A percentile compares a stretch with the other conserved stretches of the same genome.
These are phyloP conservation scores for Cantharis flavilabris DNA, from an alignment of 2,888 invertebrate genomes.

Conservation along the genomic window DNA sequence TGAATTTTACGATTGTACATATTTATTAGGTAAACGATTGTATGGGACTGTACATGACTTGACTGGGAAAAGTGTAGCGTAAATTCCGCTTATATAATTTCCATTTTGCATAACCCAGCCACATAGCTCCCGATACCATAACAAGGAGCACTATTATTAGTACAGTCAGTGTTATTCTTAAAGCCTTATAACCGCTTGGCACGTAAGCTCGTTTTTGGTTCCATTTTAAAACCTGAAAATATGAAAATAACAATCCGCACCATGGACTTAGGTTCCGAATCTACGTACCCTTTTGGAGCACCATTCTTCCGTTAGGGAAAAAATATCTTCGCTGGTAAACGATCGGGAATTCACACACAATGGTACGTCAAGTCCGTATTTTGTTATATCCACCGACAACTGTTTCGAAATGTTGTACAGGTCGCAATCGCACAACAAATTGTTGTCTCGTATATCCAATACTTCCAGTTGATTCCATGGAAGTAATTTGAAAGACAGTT, in stretches of 20 bases:
- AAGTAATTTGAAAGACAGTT: constrained; percentile 59
- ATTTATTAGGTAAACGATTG: background rate
- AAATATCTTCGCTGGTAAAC: constrained; percentile 14
- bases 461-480: constrained; percentile 62
- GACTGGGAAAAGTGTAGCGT: constrained; percentile 44
- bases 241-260: background rate
- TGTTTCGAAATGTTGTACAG: constrained; percentile 49
- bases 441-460: constrained; percentile 66
- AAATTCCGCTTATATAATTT: constrained; percentile 34
- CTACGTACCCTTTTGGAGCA: constrained; percentile 15
- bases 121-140: constrained; percentile 37
- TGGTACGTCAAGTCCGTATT: constrained; percentile 40
- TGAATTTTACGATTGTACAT: background rate
- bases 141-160: background rate
- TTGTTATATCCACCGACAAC: constrained; percentile 40
- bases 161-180: constrained; percentile 41
- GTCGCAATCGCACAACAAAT: constrained; percentile 67
- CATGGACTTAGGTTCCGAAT: background rate
- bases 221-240: constrained; percentile 5
- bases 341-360: constrained; percentile 43
- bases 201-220: constrained; percentile 34
- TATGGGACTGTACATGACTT: constrained; percentile 49
- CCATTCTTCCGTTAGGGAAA: constrained; percentile 15
- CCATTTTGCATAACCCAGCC: constrained; percentile 44
- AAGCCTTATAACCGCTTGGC: constrained; percentile 16